phyloP scores from a whole-genome alignment of 2,797 vertebrate genomes.

The Rhincodon typus region DNA sequence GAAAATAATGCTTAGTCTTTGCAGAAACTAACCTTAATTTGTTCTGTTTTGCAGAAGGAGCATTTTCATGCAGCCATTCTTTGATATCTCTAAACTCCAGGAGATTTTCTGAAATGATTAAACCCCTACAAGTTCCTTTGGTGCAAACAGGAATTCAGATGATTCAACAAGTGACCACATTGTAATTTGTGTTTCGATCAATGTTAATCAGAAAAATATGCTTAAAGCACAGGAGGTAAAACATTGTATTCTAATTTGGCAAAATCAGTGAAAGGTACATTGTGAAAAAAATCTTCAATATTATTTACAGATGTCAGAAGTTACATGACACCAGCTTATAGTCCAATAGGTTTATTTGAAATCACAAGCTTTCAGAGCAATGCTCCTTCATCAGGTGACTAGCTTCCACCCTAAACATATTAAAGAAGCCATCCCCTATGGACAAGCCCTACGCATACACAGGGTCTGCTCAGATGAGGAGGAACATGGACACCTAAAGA shows the following conservation, averaged over 20 bases:
- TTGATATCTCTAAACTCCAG: background rate
- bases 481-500: too few relatives aligned
- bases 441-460: too few relatives aligned
- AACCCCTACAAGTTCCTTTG: background rate
- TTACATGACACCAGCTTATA: too few relatives aligned
- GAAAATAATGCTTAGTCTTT: background rate
- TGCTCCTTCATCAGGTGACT: too few relatives aligned
- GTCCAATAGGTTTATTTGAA: too few relatives aligned
- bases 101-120: background rate
- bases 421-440: too few relatives aligned
- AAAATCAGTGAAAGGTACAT: background rate
- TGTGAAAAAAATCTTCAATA: background rate
- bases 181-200: background rate
- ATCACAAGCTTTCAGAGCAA: too few relatives aligned
- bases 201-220: background rate
- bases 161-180: background rate
- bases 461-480: too few relatives aligned
- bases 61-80: background rate
- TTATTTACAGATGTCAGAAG: background rate
- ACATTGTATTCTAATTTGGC: background rate
- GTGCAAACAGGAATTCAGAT: background rate
- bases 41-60: background rate
- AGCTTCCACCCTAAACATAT: too few relatives aligned
- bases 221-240: background rate
- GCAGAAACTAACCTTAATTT: background rate